phyloP scores from a whole-genome alignment of 2,888 invertebrate genomes.

The Nasonovia ribisnigri region DNA sequence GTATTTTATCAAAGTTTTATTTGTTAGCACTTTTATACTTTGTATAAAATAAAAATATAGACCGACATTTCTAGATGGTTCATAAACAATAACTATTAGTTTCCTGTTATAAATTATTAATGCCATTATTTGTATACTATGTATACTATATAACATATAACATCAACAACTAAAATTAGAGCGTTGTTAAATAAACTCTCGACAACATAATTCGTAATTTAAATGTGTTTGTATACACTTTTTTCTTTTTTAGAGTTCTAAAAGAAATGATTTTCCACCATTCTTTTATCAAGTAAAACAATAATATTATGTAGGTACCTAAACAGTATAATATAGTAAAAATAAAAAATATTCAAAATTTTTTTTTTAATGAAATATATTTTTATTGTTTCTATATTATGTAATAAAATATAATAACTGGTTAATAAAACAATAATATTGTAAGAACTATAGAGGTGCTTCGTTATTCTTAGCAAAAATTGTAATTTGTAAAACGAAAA shows the following conservation, averaged over 20 bases:
- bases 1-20: not conserved
- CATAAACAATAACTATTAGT: not conserved
- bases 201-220: not conserved
- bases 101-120: not conserved
- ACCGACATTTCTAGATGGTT: not conserved
- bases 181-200: not conserved
- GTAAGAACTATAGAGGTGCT: not conserved
- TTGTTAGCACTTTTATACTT: not conserved
- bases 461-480: not conserved
- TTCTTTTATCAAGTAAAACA: not conserved
- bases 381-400: not conserved
- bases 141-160: not conserved
- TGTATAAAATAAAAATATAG: not conserved
- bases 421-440: not conserved
- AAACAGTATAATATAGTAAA: not conserved
- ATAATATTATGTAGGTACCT: not conserved
- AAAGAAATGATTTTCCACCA: not conserved
- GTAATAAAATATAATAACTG: not conserved
- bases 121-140: not conserved
- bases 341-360: not conserved
- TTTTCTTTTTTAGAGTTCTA: not conserved
- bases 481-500: not conserved
- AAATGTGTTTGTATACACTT: not conserved
- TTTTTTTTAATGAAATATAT: not conserved
- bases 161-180: slow-evolving; percentile 1